A percentile compares a stretch with the other conserved stretches of the same genome.
Conservation (phyloP, 2,113 vertebrate genomes). For the Connochaetes taurinus region DNA sequence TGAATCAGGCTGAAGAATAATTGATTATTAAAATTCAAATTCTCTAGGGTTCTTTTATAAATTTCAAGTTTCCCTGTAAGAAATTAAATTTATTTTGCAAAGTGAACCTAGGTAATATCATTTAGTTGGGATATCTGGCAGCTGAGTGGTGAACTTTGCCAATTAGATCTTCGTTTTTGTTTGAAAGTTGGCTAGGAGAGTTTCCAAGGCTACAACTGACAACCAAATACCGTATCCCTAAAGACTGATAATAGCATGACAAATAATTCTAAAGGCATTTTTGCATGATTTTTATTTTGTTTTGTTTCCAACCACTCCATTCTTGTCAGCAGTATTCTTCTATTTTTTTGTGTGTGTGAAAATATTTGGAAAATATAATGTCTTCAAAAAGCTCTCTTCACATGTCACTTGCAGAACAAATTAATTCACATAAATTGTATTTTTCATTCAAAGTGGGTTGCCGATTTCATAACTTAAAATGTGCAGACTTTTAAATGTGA, state of each 20-base stretch:
- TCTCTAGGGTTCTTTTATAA: slow-evolving; percentile 56
- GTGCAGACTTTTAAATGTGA: not conserved
- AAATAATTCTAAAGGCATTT: not conserved
- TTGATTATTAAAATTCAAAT: slow-evolving; percentile 69
- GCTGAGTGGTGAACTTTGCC: slow-evolving; percentile 65
- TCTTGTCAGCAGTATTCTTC: not conserved
- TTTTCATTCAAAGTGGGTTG: not conserved
- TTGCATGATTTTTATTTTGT: slow-evolving; percentile 43
- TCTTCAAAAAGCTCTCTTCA: slow-evolving; percentile 8
- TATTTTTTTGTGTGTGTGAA: not conserved
- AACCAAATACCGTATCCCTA: slow-evolving; percentile 52
- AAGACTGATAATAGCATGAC: slow-evolving; percentile 44
- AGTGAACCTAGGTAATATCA: slow-evolving; percentile 64
- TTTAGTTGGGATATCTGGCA: slow-evolving; percentile 61
- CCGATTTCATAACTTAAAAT: not conserved
- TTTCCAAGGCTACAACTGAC: slow-evolving; percentile 68
- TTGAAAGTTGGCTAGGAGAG: slow-evolving; percentile 52
- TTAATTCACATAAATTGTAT: slow-evolving; percentile 6
- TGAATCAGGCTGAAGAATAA: slow-evolving; percentile 60
- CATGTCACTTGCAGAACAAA: slow-evolving; percentile 31
- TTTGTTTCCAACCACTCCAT: slow-evolving; percentile 21
- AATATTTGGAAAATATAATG: slow-evolving; percentile 21
- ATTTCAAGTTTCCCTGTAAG: slow-evolving; percentile 61
- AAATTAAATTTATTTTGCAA: slow-evolving; percentile 69
- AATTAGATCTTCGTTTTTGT: slow-evolving; percentile 59